Evolutionary conservation across 2,888 invertebrate species (phyloP).

Genomic region (Stomorhina lunata): DNA sequence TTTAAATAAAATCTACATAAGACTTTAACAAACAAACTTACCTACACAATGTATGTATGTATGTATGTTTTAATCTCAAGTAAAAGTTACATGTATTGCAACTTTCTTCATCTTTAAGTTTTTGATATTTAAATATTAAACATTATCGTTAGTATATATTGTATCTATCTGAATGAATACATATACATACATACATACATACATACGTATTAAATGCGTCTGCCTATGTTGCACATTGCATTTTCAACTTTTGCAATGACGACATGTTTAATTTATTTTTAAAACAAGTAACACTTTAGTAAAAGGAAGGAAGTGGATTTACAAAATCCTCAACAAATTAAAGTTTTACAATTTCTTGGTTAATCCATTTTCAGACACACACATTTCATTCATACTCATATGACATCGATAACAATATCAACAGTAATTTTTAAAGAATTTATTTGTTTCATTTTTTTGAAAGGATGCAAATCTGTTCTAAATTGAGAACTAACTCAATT

Average conservation of each 20-base stretch:
- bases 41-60: neutral
- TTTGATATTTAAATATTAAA: neutral
- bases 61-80: constrained; percentile 24
- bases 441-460: neutral
- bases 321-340: constrained; percentile 14
- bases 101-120: neutral
- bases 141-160: neutral
- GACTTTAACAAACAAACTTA: neutral
- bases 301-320: constrained; percentile 32
- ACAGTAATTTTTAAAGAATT: neutral
- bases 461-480: neutral
- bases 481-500: neutral
- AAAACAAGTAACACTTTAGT: constrained; percentile 36
- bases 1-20: too few relatives aligned
- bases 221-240: neutral
- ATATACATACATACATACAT: neutral
- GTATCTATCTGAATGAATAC: neutral
- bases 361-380: neutral
- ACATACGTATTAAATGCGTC: neutral
- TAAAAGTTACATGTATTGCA: constrained; percentile 2
- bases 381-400: neutral
- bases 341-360: constrained; percentile 13
- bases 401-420: neutral
- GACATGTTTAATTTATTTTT: constrained; percentile 32
- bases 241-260: constrained; percentile 19